These are phyloP conservation scores for Umimayanthus chanpuru DNA, from an alignment of 92 coral and sea anemone species.

Conservation along the genomic window DNA sequence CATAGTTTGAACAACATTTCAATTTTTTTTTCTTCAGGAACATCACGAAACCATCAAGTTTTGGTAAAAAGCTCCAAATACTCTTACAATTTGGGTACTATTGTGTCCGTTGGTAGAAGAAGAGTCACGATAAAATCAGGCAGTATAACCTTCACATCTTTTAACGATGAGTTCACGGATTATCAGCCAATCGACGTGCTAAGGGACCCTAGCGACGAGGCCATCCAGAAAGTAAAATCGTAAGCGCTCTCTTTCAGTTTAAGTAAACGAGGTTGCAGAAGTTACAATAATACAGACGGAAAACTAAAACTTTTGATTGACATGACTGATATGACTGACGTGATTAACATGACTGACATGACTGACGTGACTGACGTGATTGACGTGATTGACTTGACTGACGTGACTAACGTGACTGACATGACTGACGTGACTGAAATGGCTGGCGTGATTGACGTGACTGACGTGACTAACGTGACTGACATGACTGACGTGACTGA, in stretches of 20 bases:
- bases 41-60: neutral
- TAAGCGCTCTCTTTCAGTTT: neutral
- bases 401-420: too few relatives aligned
- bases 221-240: neutral
- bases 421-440: too few relatives aligned
- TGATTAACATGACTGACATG: too few relatives aligned
- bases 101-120: conserved; percentile 10
- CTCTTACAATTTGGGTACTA: neutral
- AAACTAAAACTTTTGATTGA: too few relatives aligned
- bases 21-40: neutral
- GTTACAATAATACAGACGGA: too few relatives aligned
- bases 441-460: too few relatives aligned
- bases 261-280: too few relatives aligned
- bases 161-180: neutral
- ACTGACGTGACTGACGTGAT: too few relatives aligned
- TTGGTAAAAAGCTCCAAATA: neutral
- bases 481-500: too few relatives aligned
- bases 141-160: neutral
- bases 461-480: too few relatives aligned
- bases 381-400: too few relatives aligned
- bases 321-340: too few relatives aligned
- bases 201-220: conserved; percentile 4
- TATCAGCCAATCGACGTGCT: conserved; percentile 32
- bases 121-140: neutral
- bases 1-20: neutral